Evolutionary conservation across 2,113 vertebrate species (phyloP).

Genomic region (Muntiacus muntjak): DNA sequence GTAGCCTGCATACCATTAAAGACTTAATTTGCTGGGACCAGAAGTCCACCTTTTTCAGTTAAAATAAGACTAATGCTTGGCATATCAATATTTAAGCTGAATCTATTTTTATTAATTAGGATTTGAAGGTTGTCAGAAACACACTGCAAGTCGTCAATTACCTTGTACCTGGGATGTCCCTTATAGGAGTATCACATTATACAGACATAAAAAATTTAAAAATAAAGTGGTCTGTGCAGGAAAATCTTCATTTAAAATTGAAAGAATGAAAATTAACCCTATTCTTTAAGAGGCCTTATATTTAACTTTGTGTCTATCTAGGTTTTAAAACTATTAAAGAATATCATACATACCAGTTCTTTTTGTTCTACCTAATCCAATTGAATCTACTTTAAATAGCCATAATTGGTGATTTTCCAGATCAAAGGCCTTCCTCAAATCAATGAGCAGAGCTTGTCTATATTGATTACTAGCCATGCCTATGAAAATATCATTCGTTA

Average conservation of each 20-base stretch:
- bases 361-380: constrained; percentile 65
- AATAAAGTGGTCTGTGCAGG: constrained; percentile 38
- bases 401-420: constrained; percentile 82
- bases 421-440: constrained; percentile 79
- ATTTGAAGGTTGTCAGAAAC: constrained; percentile 61
- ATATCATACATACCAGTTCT: constrained; percentile 45
- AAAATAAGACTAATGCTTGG: constrained; percentile 57
- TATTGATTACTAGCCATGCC: constrained; percentile 81
- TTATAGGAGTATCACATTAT: constrained; percentile 50
- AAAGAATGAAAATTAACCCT: constrained; percentile 64
- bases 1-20: constrained; percentile 40
- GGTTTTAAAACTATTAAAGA: constrained; percentile 66
- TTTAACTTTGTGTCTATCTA: constrained; percentile 59
- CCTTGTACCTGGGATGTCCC: constrained; percentile 41
- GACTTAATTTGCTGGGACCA: constrained; percentile 58
- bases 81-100: constrained; percentile 53
- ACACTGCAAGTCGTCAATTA: constrained; percentile 67
- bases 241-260: constrained; percentile 67
- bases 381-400: constrained; percentile 77
- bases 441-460: constrained; percentile 80
- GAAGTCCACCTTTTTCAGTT: constrained; percentile 32
- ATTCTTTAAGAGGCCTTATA: constrained; percentile 55
- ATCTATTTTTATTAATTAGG: constrained; percentile 71
- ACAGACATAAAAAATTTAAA: constrained; percentile 56
- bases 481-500: constrained; percentile 83